Conservation (phyloP, 2,113 vertebrate species). For the Semnornis frantzii region DNA sequence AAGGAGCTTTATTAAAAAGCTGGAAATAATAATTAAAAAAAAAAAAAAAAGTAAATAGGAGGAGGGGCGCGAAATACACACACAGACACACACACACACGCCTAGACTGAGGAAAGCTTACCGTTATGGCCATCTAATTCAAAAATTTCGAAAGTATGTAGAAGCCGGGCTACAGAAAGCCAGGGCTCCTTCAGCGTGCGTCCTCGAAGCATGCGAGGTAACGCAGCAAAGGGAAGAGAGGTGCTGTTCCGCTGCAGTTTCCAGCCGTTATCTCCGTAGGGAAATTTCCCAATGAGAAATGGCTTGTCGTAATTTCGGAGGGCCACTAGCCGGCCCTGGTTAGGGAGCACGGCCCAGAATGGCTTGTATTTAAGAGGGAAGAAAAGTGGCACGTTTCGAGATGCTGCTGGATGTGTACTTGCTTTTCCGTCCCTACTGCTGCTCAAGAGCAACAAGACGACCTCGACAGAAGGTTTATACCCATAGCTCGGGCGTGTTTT, state of each 20-base stretch:
- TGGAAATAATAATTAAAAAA: too few relatives aligned
- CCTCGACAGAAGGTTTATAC: slow-evolving; percentile 46
- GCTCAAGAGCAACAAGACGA: neutral
- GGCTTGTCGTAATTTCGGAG: neutral
- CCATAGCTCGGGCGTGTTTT: slow-evolving; percentile 11
- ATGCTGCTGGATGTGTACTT: neutral
- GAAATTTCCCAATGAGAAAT: neutral
- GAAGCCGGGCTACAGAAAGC: neutral
- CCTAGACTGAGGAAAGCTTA: neutral
- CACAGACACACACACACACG: neutral
- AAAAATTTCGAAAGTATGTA: neutral
- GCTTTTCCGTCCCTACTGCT: slow-evolving; percentile 1
- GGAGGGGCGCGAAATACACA: fast-evolving
- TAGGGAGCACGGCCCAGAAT: neutral
- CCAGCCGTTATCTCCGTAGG: neutral
- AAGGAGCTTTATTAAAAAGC: neutral
- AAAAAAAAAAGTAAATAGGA: neutral
- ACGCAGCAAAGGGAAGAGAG: neutral
- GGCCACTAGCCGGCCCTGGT: neutral
- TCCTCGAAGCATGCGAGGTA: neutral
- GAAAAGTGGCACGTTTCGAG: neutral
- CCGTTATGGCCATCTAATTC: slow-evolving; percentile 12
- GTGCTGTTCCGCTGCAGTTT: neutral
- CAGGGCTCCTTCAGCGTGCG: neutral
- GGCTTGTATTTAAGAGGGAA: neutral